Percentiles rank a stretch among this genome's conserved stretches.
Evolutionary conservation across 92 coral and sea anemone species (phyloP).

Genomic region (Isaurus tuberculatus): DNA sequence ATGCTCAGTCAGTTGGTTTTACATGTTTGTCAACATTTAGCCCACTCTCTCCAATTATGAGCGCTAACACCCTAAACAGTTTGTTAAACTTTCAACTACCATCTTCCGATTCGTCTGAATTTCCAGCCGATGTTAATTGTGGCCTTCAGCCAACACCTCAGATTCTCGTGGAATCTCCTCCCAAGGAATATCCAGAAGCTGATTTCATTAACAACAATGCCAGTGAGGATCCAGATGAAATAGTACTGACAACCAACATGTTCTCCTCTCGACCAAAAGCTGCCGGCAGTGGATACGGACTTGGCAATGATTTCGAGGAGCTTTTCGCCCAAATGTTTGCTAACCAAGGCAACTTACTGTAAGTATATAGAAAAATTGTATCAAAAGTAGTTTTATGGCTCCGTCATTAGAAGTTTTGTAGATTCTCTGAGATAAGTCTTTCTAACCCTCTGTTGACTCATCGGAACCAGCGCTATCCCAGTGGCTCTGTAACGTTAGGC

Average conservation of each 20-base stretch:
- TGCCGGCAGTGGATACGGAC: slow-evolving; percentile 93
- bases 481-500: too few relatives aligned
- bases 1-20: slow-evolving; percentile 4
- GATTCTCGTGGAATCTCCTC: slow-evolving; percentile 6
- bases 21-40: slow-evolving; percentile 32
- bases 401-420: too few relatives aligned
- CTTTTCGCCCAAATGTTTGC: slow-evolving; percentile 68
- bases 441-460: too few relatives aligned
- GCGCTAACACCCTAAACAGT: slow-evolving; percentile 32
- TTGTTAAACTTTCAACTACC: slow-evolving; percentile 26
- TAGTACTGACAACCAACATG: slow-evolving; percentile 71
- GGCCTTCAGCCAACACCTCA: slow-evolving; percentile 10
- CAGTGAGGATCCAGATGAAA: slow-evolving; percentile 54
- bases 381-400: neutral
- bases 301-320: slow-evolving; percentile 93
- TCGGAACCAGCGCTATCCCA: too few relatives aligned
- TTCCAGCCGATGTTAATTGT: slow-evolving; percentile 5
- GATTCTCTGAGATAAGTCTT: too few relatives aligned
- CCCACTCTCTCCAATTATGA: slow-evolving; percentile 42
- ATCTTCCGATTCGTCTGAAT: slow-evolving; percentile 3
- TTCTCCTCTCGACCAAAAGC: slow-evolving; percentile 78
- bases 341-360: slow-evolving; percentile 56
- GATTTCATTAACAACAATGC: slow-evolving; percentile 22
- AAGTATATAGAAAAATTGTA: slow-evolving; percentile 40
- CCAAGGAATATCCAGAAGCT: slow-evolving; percentile 16